Base-by-base conservation (phyloP, 2,888 invertebrate species). In the Scrobipalpa costella region DNA sequence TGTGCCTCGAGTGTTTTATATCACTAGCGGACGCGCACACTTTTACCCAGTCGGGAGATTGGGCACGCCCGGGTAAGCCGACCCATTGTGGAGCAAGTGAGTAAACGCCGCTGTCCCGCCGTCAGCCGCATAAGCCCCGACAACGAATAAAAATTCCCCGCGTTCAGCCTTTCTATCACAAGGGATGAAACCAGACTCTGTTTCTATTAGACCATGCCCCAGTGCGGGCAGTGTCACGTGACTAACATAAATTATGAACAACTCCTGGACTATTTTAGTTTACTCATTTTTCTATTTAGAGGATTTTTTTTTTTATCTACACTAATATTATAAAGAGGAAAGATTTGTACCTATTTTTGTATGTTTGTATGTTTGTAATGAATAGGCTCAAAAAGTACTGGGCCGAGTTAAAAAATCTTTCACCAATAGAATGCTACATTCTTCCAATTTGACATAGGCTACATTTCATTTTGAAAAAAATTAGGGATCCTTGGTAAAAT, bases 81-180 rank as follows among this genome's bases (percentile, higher is more conserved):
- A 33, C 27, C 33, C 27, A n/a, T 8, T 19, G 19, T 49, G 47
- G 17, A 8, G 47, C 7, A 15, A 15, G 17, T 19, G 49, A 49
- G 49, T 19, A 21, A 52, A n/a, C 33, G n/a, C 52, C 19, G 17
- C 27, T 21, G 57, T 19, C 58, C 58, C 58, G 58, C 19, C 19
- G 50, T 36, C 63, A 62, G 57, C 50, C 52, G 50, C 40, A 11
- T 64, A 67, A 64, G 69, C 73, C 69, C 66, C 33, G 67, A 65
- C 63, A 69, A 67, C 67, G 75, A 74, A 80, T 76, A 78, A 77
- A 80, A 80, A 78, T 77, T 74, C 71, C 71, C 68, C 64, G 61
- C 75, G 69, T 69, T 70, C 70, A 73, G 69, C 73, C 77, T 78
- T 81, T 80, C 75, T 74, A 80, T 81, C 76, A 79, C 74, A 81